These are phyloP conservation scores for Fragum whitleyi DNA, from an alignment of 2,888 invertebrate genomes.

Conservation along the genomic window DNA sequence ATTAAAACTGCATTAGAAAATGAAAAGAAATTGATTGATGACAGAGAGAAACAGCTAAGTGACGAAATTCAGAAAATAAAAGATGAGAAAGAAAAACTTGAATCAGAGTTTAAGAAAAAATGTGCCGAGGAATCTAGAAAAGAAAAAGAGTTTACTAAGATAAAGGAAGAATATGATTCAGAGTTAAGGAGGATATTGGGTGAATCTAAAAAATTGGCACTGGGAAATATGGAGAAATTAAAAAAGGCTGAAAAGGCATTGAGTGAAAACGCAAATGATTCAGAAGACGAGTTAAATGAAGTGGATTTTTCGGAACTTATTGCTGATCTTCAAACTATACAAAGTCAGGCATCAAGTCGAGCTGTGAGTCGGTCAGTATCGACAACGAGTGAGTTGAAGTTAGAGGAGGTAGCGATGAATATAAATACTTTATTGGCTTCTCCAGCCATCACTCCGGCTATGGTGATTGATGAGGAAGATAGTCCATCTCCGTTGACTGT, in stretches of 20 bases:
- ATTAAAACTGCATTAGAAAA: conserved; percentile 73
- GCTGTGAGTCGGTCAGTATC: conserved; percentile 69
- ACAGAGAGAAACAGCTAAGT: conserved; percentile 66
- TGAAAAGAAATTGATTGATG: conserved; percentile 70
- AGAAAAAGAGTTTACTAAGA: conserved; percentile 71
- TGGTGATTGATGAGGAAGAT: conserved; percentile 26
- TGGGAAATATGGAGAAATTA: conserved; percentile 78
- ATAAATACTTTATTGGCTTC: conserved; percentile 70
- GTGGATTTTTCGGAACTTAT: conserved; percentile 63
- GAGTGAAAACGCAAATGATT: conserved; percentile 68
- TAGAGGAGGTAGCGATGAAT: conserved; percentile 65
- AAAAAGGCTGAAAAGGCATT: conserved; percentile 78
- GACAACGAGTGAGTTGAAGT: conserved; percentile 64
- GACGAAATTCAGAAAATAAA: conserved; percentile 71
- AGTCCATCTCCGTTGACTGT: conserved; percentile 46
- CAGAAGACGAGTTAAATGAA: conserved; percentile 72
- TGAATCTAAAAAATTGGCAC: conserved; percentile 78
- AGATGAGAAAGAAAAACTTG: conserved; percentile 66
- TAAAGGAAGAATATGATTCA: conserved; percentile 75
- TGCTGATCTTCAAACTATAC: conserved; percentile 55
- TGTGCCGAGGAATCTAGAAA: conserved; percentile 72
- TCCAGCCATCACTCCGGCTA: conserved; percentile 66
- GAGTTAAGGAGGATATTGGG: conserved; percentile 75
- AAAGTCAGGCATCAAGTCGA: conserved; percentile 65
- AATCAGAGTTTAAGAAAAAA: conserved; percentile 68